Percentiles rank a stretch among this genome's conserved stretches.
These are phyloP conservation scores for Desoria tigrina DNA, from an alignment of 2,888 invertebrate genomes.

Conservation along the genomic window DNA sequence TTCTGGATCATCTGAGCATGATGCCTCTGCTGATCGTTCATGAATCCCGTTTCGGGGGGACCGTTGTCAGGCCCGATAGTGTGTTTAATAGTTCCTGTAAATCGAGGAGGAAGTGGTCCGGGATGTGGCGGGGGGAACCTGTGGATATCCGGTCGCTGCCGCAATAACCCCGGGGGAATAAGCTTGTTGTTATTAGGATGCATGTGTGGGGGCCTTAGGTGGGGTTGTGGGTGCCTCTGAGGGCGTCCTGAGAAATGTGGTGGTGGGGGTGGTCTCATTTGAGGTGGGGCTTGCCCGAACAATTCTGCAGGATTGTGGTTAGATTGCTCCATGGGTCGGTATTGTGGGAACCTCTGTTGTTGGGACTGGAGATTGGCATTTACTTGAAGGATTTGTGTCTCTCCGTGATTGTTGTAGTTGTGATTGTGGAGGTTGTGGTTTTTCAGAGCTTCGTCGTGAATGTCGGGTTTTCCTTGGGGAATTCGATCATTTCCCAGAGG, in stretches of 20 bases:
- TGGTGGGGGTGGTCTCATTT: slow-evolving; percentile 34
- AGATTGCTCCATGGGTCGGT: neutral
- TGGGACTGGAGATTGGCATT: no score
- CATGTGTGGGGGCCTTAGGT: slow-evolving; percentile 14
- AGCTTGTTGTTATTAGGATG: neutral
- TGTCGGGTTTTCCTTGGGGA: slow-evolving; percentile 29
- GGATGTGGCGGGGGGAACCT: slow-evolving; percentile 25
- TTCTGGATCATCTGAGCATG: slow-evolving; percentile 37
- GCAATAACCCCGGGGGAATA: slow-evolving; percentile 34
- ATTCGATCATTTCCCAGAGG: slow-evolving; percentile 31
- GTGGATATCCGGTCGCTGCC: slow-evolving; percentile 38
- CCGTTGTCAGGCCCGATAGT: slow-evolving; percentile 16
- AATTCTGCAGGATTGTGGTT: neutral
- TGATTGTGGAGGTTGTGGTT: slow-evolving; percentile 6
- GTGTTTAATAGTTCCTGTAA: slow-evolving; percentile 22
- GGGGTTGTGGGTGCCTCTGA: slow-evolving; percentile 25
- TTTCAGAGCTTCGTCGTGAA: slow-evolving; percentile 26
- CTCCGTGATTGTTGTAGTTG: neutral
- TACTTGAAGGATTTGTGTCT: no score
- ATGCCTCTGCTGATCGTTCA: slow-evolving; percentile 31
- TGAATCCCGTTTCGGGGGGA: slow-evolving; percentile 17
- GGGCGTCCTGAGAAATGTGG: slow-evolving; percentile 28
- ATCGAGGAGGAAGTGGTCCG: slow-evolving; percentile 27
- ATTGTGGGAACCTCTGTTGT: neutral
- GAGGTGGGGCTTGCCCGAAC: slow-evolving; percentile 22